phyloP scores from a whole-genome alignment of 37 sponge, comb jelly and placozoan species.

The Crambe crambe region DNA sequence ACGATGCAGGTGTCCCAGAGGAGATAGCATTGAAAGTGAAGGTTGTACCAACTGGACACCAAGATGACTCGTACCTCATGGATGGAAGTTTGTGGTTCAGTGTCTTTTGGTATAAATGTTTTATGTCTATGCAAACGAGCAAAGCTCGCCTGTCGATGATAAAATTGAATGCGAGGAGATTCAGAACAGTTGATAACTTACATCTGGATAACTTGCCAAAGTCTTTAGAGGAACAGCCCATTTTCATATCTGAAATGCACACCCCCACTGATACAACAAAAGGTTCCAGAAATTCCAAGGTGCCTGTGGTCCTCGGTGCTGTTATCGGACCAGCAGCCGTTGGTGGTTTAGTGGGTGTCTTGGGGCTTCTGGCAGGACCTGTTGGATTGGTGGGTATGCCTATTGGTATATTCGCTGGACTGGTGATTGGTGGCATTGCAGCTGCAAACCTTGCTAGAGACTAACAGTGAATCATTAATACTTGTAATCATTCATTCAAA shows the following conservation, averaged over 20 bases:
- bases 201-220: background rate
- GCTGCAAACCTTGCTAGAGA: no score
- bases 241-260: background rate
- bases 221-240: background rate
- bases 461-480: no score
- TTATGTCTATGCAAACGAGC: background rate
- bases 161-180: background rate
- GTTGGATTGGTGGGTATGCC: background rate
- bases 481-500: no score
- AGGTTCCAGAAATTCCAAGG: no score
- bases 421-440: background rate
- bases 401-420: background rate
- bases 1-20: background rate
- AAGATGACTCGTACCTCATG: background rate
- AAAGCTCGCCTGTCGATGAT: background rate
- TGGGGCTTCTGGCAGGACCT: background rate
- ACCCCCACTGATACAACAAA: no score
- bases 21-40: background rate
- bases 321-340: background rate
- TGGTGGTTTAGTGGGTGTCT: background rate
- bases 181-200: background rate
- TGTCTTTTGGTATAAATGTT: background rate
- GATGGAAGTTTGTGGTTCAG: background rate
- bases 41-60: conserved; percentile 4
- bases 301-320: no score